Base-by-base conservation (phyloP, 2,888 invertebrate genomes). In the Chaetogeoica ovagalla region DNA sequence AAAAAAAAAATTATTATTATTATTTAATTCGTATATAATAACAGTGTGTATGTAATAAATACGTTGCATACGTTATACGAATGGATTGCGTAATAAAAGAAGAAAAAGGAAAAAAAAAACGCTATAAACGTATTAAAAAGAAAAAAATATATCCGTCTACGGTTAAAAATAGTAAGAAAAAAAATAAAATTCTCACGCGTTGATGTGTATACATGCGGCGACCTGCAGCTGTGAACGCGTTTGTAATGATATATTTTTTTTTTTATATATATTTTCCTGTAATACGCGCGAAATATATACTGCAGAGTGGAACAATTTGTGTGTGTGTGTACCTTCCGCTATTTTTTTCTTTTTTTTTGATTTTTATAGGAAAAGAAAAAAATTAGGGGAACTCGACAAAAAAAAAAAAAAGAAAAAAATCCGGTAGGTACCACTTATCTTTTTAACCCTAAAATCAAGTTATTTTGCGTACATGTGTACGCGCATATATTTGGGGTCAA, bases 381-480 rank as follows among this genome's bases (percentile, higher is more conserved):
- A 79, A 57, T 39, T 55, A 71, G 79, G 79, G 79, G 79, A 30
- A 71, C 21, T 21, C 21, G 43, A 8, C 75, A 30, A 43, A 76
- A 48, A n/a, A n/a, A n/a, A n/a, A n/a, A n/a, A n/a, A 43, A 9
- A 43, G 6, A 43, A 68, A 75, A 70, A 69, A 70, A 55, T 55
- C 55, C 62, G 19, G 70, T 57, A 63, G 19, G 70, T 57, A 63
- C 63, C 79, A 79, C 79, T 79, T 70, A 71, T 79, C 71, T 55
- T 79, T 79, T 79, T 71, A 79, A 79, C 79, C 79, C 79, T 79
- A 79, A 79, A 79, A 79, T 69, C 62, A 62, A 79, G 71, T 79
- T 71, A 79, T 79, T 79, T 79, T n/a, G 65, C 63, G 71, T 76
- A 68, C 23, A 8, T 23, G 37, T 21, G 39, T 21, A 59, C 21